Base-by-base conservation (phyloP, 2,797 vertebrate species). In the Clarias laeviceps region DNA sequence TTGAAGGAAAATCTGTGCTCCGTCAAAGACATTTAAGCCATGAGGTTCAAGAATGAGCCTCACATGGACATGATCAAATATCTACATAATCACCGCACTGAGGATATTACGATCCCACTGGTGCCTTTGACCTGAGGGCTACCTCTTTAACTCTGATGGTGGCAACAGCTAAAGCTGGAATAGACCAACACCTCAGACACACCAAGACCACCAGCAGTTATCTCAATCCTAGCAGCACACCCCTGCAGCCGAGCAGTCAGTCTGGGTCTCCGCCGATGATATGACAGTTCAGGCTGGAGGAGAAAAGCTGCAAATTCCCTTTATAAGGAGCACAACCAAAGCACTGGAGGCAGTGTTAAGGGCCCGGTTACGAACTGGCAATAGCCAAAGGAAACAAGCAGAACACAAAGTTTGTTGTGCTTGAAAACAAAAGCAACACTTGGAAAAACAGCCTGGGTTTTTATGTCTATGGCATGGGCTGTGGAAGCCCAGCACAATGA, bases 351-450 rank as follows among this genome's bases (percentile, higher is more conserved):
- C n/a, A 34, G 68, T 80, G 74, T 61, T 89, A 90, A 91, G 91
- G 92, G 92, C 91, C 90, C 92, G 80, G 76, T 91, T 90, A 90
- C 92, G 88, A 90, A 90, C 5, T 12, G 62, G 57, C 85, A 82
- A 56, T 29, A 88, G 94, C 95, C 95, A 95, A 96, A 92, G 90
- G 92, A 93, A 96, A 95, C 94, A 95, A 89, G 92, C 87, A 91
- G 90, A 93, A 93, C 93, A 90, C 93, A 91, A 92, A 84, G 91
- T 92, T 94, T 95, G 94, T 94, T 95, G 94, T 95, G 92, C 94
- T 90, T 94, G 82, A 95, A 95, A 94, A 95, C 93, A 95, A 92
- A 92, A 86, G 91, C 87, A 91, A 93, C 90, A 92, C 92, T 93
- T 94, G 93, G 90, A 93, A 94, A 93, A 95, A 95, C 93, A 95